Percentiles rank a stretch among this genome's conserved stretches.
Conservation (phyloP, 1,140 invertebrate species). For the Saxidomus purpurata region DNA sequence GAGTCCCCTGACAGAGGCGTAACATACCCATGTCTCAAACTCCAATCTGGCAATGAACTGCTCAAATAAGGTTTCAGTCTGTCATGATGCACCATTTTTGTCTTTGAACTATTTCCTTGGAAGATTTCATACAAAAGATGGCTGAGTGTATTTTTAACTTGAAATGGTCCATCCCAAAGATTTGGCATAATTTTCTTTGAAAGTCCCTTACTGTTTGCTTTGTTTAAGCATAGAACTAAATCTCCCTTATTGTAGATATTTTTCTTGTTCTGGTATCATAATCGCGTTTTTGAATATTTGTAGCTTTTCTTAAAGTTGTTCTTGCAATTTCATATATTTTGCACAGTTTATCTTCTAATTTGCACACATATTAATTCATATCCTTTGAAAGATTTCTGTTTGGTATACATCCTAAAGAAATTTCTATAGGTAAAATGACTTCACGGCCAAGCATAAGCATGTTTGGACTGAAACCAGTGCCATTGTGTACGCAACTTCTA, state of each 20-base stretch:
- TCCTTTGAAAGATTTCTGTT: background rate
- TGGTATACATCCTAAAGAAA: background rate
- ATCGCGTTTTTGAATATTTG: conserved; percentile 7
- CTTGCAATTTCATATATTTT: conserved; percentile 1
- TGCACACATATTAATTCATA: background rate
- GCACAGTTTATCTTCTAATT: background rate
- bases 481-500: conserved; percentile 13
- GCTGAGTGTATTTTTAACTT: background rate
- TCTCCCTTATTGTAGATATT: background rate
- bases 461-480: conserved; percentile 67
- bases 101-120: background rate
- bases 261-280: conserved; percentile 22
- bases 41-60: background rate
- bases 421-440: conserved; percentile 46
- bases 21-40: no score
- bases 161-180: background rate
- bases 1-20: background rate
- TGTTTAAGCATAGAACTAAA: conserved; percentile 1
- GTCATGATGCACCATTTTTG: conserved; percentile 23
- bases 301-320: conserved; percentile 11
- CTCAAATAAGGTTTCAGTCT: background rate
- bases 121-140: background rate
- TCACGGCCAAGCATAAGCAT: conserved; percentile 71
- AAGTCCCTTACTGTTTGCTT: background rate
- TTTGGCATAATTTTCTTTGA: background rate